Conservation (phyloP, 2,113 vertebrate genomes). For the Albula goreensis region DNA sequence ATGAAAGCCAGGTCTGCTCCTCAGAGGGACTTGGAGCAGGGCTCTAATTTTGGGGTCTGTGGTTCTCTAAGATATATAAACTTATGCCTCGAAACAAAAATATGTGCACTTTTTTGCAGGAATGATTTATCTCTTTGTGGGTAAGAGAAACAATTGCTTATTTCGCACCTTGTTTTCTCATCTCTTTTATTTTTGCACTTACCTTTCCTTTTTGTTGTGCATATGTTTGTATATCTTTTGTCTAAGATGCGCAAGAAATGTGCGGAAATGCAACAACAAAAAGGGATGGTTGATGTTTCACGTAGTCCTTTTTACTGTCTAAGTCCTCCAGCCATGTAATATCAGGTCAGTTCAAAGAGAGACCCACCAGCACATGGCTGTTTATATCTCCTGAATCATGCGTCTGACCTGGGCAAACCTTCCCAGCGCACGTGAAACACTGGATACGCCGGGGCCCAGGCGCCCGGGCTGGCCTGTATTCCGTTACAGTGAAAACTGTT, state of each 20-base stretch:
- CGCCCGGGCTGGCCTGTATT: slow-evolving; percentile 60
- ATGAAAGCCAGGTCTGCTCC: slow-evolving; percentile 70
- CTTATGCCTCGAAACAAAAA: slow-evolving; percentile 55
- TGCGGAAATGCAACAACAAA: background rate
- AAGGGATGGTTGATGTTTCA: background rate
- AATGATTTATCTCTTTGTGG: slow-evolving; percentile 41
- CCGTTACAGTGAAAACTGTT: slow-evolving; percentile 76
- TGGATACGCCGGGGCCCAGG: slow-evolving; percentile 62
- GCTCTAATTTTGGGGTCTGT: slow-evolving; percentile 65
- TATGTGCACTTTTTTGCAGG: slow-evolving; percentile 59
- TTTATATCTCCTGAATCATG: slow-evolving; percentile 7
- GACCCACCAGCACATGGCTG: background rate
- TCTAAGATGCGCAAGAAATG: background rate
- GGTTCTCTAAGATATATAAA: slow-evolving; percentile 41
- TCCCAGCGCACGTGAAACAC: slow-evolving; percentile 29
- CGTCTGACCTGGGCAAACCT: background rate
- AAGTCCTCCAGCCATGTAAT: background rate
- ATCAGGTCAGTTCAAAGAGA: background rate
- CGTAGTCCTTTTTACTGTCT: background rate
- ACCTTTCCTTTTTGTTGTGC: background rate
- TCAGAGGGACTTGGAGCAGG: slow-evolving; percentile 63
- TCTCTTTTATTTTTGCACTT: background rate
- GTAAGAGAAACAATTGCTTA: slow-evolving; percentile 27
- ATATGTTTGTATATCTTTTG: background rate
- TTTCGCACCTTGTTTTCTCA: background rate